These are phyloP conservation scores for Sipunculus nudus DNA, from an alignment of 2,888 invertebrate genomes.

Conservation along the genomic window DNA sequence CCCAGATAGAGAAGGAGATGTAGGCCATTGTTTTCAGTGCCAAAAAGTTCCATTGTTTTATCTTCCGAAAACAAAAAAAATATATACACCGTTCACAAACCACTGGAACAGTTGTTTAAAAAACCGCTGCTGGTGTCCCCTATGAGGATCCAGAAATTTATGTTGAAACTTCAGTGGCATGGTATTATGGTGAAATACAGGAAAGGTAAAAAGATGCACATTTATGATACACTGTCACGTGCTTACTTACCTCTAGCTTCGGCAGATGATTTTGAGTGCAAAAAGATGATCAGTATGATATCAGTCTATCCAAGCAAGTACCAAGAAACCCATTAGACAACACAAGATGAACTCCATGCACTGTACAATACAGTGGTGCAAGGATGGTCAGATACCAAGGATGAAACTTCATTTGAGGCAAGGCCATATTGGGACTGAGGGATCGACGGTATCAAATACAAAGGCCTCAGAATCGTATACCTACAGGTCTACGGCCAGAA, in stretches of 20 bases:
- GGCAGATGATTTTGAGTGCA: too few relatives aligned
- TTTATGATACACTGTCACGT: slow-evolving; percentile 12
- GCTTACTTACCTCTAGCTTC: not conserved
- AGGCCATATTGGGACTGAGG: too few relatives aligned
- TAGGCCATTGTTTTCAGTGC: slow-evolving; percentile 61
- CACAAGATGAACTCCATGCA: too few relatives aligned
- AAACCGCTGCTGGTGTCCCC: slow-evolving; percentile 42
- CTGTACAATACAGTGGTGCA: too few relatives aligned
- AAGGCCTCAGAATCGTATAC: too few relatives aligned
- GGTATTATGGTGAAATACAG: slow-evolving; percentile 47
- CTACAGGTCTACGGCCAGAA: too few relatives aligned
- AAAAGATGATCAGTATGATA: too few relatives aligned
- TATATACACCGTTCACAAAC: slow-evolving; percentile 62
- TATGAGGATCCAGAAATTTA: slow-evolving; percentile 48
- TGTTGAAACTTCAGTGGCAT: slow-evolving; percentile 53
- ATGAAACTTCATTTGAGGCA: too few relatives aligned
- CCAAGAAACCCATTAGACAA: too few relatives aligned
- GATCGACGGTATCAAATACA: too few relatives aligned
- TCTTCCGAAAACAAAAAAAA: slow-evolving; percentile 61
- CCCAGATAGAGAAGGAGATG: slow-evolving; percentile 60
- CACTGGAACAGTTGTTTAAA: slow-evolving; percentile 60
- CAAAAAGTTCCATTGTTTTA: slow-evolving; percentile 59
- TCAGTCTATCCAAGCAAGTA: too few relatives aligned
- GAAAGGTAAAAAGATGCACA: slow-evolving; percentile 25
- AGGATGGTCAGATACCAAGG: too few relatives aligned